phyloP scores from a whole-genome alignment of 64 coral and sea anemone species.

The Cladopsammia gracilis region DNA sequence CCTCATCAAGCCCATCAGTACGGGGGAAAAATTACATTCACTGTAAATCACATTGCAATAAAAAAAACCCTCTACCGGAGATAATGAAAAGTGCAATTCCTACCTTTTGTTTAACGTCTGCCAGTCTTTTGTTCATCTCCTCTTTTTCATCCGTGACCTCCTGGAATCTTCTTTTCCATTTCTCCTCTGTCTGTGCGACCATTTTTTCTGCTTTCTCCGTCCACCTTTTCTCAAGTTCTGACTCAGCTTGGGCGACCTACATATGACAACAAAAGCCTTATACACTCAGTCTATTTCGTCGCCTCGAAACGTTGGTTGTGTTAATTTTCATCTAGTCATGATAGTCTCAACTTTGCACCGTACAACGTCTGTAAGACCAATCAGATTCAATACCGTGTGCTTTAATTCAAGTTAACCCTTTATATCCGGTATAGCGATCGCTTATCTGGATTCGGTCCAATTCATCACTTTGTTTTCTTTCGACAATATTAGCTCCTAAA shows the following conservation, averaged over 20 bases:
- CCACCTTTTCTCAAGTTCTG: constrained; percentile 89
- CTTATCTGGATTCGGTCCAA: too few relatives aligned
- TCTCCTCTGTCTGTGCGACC: constrained; percentile 89
- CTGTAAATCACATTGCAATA: not conserved
- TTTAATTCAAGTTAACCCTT: too few relatives aligned
- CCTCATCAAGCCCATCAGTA: too few relatives aligned
- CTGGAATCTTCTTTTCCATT: constrained; percentile 93
- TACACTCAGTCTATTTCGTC: not conserved
- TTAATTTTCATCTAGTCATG: too few relatives aligned
- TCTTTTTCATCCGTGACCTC: constrained; percentile 92
- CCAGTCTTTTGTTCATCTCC: constrained; percentile 56
- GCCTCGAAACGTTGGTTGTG: too few relatives aligned
- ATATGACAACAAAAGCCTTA: not conserved
- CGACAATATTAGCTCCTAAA: too few relatives aligned
- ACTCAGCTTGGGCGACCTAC: constrained; percentile 85
- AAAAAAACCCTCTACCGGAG: not conserved
- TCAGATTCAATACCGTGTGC: too few relatives aligned
- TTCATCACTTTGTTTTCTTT: too few relatives aligned
- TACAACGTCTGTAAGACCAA: too few relatives aligned
- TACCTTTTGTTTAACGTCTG: constrained; percentile 91
- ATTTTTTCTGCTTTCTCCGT: constrained; percentile 90
- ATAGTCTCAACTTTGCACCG: too few relatives aligned
- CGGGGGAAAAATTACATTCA: too few relatives aligned
- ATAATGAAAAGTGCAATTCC: not conserved
- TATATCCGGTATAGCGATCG: too few relatives aligned